Evolutionary conservation across 2,888 invertebrate species (phyloP).

Genomic region (Girardia tigrina): DNA sequence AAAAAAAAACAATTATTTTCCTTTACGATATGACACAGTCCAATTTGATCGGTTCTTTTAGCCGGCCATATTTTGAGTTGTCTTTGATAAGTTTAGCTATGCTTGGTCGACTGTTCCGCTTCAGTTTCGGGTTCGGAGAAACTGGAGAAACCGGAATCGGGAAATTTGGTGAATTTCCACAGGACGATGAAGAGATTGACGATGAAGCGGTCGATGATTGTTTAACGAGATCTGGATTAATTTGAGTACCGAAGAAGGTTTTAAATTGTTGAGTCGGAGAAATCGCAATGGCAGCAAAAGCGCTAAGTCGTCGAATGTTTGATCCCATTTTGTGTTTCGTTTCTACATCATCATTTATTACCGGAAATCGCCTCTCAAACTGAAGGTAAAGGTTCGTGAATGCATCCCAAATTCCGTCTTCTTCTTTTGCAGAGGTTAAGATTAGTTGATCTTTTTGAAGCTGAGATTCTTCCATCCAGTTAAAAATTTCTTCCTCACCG

Average conservation of each 20-base stretch:
- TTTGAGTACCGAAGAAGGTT: background rate
- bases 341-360: background rate
- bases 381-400: background rate
- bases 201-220: slow-evolving; percentile 19
- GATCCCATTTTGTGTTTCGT: background rate
- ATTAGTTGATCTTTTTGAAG: background rate
- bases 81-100: background rate
- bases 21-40: background rate
- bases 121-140: background rate
- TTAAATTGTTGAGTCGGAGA: background rate
- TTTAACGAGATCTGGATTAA: background rate
- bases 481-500: background rate
- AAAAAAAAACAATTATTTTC: too few relatives aligned
- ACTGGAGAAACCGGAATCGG: background rate
- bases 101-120: background rate
- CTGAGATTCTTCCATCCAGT: background rate
- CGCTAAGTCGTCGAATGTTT: slow-evolving; percentile 15
- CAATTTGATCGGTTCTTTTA: background rate
- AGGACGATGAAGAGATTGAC: background rate
- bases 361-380: background rate
- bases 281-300: background rate
- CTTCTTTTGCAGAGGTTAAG: background rate
- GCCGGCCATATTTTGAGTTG: background rate
- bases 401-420: slow-evolving; percentile 8
- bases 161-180: slow-evolving; percentile 3